These are phyloP conservation scores for Podotricha telesiphe DNA, from an alignment of 2,888 invertebrate genomes.

Conservation along the genomic window DNA sequence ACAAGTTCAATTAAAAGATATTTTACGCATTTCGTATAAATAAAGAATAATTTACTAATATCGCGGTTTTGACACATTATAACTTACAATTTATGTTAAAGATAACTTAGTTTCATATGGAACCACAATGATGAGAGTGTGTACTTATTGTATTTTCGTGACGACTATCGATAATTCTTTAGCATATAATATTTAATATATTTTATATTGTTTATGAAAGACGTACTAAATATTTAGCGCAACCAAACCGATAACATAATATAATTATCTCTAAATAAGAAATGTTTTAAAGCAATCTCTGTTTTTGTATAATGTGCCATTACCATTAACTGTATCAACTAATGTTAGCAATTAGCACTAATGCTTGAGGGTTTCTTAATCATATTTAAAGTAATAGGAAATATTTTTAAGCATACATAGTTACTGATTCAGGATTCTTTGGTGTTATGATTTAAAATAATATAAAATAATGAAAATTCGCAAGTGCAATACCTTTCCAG, in stretches of 20 bases:
- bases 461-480: neutral
- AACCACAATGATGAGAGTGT: neutral
- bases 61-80: conserved; percentile 25
- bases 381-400: neutral
- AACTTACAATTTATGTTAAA: conserved; percentile 32
- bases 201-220: neutral
- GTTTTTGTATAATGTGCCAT: neutral
- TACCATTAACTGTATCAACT: neutral
- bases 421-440: neutral
- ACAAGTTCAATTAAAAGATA: too few species aligned
- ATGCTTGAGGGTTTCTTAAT: neutral
- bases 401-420: too few species aligned
- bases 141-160: too few species aligned
- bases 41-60: conserved; percentile 28
- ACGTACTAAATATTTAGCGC: neutral
- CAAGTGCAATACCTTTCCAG: conserved; percentile 84
- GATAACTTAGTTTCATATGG: neutral
- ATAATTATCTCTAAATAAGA: neutral
- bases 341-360: neutral
- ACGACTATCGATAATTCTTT: neutral
- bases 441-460: neutral
- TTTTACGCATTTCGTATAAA: neutral
- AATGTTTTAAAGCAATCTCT: neutral
- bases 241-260: neutral
- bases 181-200: neutral